Evolutionary conservation across 2,888 invertebrate genomes (phyloP).

Genomic region (Eulithis testata): DNA sequence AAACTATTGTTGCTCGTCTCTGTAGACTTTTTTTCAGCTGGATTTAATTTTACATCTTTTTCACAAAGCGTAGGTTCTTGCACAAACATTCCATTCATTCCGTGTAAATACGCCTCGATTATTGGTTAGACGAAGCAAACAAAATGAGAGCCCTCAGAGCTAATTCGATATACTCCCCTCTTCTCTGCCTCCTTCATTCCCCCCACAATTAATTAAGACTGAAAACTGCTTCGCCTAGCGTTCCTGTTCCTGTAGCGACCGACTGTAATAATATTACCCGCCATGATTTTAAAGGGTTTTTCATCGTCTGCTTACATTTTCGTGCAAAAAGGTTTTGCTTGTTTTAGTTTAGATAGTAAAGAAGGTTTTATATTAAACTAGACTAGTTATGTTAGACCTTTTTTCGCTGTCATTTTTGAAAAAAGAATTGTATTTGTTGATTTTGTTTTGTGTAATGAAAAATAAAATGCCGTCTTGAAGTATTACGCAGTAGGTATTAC

Average conservation of each 20-base stretch:
- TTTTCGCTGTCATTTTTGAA: no score
- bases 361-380: no score
- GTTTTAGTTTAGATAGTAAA: not conserved
- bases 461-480: no score
- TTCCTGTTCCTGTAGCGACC: conserved; percentile 25
- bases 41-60: not conserved
- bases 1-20: no score
- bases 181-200: conserved; percentile 25
- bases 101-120: conserved; percentile 44
- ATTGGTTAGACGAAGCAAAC: conserved; percentile 54
- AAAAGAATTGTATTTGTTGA: no score
- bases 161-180: conserved; percentile 53
- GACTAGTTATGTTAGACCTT: no score
- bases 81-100: conserved; percentile 32
- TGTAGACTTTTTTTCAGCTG: no score
- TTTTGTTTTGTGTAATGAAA: no score
- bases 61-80: not conserved
- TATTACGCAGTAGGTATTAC: no score
- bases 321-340: conserved; percentile 9
- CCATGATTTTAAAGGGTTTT: conserved; percentile 29
- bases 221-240: conserved; percentile 48
- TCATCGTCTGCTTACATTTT: conserved; percentile 17
- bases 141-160: conserved; percentile 49
- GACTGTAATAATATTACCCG: conserved; percentile 34
- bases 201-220: conserved; percentile 56